Conservation (phyloP, 2,113 vertebrate genomes). For the Hucho hucho region DNA sequence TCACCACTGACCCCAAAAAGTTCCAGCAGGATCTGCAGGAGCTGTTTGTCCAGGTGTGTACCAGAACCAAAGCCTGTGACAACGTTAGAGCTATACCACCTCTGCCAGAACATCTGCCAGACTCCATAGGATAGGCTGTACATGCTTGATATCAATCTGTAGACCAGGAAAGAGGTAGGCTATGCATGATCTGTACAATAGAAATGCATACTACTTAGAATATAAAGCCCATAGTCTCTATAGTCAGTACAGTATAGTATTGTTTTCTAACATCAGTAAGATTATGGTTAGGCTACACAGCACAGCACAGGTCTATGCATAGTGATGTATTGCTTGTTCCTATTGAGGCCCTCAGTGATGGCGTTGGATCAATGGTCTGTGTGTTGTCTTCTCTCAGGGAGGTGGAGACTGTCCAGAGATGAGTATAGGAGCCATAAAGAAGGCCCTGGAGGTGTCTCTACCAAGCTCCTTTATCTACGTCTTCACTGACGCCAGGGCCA, state of each 20-base stretch:
- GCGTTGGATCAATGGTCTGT: background rate
- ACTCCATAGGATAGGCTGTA: background rate
- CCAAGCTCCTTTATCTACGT: slow-evolving; percentile 90
- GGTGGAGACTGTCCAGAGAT: slow-evolving; percentile 95
- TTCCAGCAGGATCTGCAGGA: slow-evolving; percentile 88
- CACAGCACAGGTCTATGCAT: background rate
- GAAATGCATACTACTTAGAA: background rate
- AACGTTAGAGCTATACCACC: no score
- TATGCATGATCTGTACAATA: background rate
- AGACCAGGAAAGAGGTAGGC: background rate
- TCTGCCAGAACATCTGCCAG: background rate
- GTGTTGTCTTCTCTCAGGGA: slow-evolving; percentile 72
- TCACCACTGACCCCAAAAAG: slow-evolving; percentile 82
- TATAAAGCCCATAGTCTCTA: background rate
- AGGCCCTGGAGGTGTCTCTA: slow-evolving; percentile 83
- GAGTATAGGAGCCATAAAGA: slow-evolving; percentile 88
- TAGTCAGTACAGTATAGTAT: no score
- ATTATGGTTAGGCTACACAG: no score
- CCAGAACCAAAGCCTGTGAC: background rate
- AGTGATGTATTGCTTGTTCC: background rate
- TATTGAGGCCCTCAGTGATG: background rate
- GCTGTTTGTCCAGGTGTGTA: slow-evolving; percentile 88
- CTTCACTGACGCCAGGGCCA: slow-evolving; percentile 91
- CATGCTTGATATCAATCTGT: background rate
- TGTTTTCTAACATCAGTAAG: no score